Evolutionary conservation across 2,113 vertebrate species (phyloP).

Genomic region (Raja brachyura): DNA sequence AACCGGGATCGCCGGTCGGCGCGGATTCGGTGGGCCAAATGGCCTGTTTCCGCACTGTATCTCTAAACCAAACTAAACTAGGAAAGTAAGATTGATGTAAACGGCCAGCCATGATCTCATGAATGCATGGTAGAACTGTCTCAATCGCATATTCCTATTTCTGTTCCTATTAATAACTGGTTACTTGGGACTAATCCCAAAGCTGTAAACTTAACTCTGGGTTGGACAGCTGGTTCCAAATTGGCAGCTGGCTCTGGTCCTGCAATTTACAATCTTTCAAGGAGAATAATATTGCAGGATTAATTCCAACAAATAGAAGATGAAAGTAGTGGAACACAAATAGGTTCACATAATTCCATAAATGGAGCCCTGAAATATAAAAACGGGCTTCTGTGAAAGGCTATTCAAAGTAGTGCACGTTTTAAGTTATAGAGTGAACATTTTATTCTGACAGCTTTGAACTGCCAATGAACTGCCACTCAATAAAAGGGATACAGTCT

Average conservation of each 20-base stretch:
- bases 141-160: no score
- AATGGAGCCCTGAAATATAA: not conserved
- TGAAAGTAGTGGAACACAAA: not conserved
- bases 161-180: not conserved
- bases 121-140: no score
- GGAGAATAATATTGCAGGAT: not conserved
- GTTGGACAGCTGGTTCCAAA: not conserved
- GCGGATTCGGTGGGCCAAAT: no score
- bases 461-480: not conserved
- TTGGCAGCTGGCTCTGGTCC: not conserved
- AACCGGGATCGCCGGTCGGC: no score
- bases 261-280: not conserved
- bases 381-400: not conserved
- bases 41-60: no score
- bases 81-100: no score
- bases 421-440: conserved; percentile 8
- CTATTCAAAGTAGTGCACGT: not conserved
- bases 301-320: not conserved
- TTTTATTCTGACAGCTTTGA: conserved; percentile 24
- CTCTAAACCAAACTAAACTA: no score
- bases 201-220: not conserved
- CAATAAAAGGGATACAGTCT: not conserved
- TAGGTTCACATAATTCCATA: not conserved
- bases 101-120: no score
- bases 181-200: not conserved